Evolutionary conservation across 2,113 vertebrate genomes (phyloP), one percentile per base, ranked within the genome.

Genomic region (Ploceus nigricollis): DNA sequence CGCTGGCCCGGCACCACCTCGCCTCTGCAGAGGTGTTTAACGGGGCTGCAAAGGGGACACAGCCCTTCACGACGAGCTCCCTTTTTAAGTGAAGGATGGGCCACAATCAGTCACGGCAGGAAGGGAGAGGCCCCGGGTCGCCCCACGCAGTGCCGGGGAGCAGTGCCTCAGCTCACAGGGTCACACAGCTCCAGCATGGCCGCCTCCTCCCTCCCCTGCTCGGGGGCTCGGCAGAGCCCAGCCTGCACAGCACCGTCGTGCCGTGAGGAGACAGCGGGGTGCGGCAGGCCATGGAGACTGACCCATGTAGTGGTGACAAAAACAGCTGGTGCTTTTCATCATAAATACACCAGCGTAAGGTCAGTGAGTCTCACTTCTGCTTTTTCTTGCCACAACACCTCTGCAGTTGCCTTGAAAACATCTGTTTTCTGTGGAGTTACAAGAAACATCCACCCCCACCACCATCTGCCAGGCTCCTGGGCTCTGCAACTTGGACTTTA

Each of bases 231-330:
- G 37, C 37, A 25, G 25, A 28, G 70, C 64, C 21, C n/a, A 1
- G 31, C 69, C 82, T 0, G 3, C 9, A 0, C 31, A 3, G 71
- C 11, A 1, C 44, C 45, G 2, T 1, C 4, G 0, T 0, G 35
- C 37, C 35, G 1, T 1, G 5, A 37, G 58, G 19, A 2, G 13
- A 2, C 61, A 0, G 83, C 31, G 1, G 0, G 2, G 5, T 2
- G 4, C 25, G 5, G 23, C 18, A 12, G 30, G 10, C 50, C 50
- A 1, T 1, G 7, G 10, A 39, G 5, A 25, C 37, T 1, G n/a
- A 40, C 11, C 53, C 22, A 1, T 0, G 9, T 0, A 6, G 53
- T 1, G 0, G 11, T 37, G 13, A 25, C 2, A 0, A 33, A 31
- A 79, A 44, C 61, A 70, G 10, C 42, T 6, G 35, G 22, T 20